Evolutionary conservation across 2,888 invertebrate species (phyloP).

Genomic region (Pardosa pseudoannulata): DNA sequence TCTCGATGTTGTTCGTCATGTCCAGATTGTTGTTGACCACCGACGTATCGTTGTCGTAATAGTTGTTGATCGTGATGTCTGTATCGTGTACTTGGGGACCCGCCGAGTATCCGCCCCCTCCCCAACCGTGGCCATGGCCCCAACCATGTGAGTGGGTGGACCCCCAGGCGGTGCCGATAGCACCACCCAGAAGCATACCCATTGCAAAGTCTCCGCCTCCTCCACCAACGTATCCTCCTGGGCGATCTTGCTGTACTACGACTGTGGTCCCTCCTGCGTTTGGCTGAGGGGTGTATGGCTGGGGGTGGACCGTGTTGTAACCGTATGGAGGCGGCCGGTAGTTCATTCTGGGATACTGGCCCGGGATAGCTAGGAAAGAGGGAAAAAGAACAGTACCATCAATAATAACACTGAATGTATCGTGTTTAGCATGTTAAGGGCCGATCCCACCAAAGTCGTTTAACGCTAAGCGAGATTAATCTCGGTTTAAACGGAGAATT

Average conservation of each 20-base stretch:
- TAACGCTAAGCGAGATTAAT: too few relatives aligned
- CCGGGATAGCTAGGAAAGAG: constrained; percentile 35
- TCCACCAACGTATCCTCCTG: constrained; percentile 20
- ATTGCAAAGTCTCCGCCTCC: constrained; percentile 51
- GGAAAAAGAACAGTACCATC: too few relatives aligned
- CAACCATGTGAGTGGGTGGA: not conserved
- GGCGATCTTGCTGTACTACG: constrained; percentile 42
- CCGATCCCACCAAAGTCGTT: too few relatives aligned
- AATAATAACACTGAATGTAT: too few relatives aligned
- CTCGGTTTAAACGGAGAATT: too few relatives aligned
- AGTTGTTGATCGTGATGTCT: constrained; percentile 61
- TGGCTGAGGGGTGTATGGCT: not conserved
- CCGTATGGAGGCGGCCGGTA: constrained; percentile 36
- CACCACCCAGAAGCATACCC: constrained; percentile 65
- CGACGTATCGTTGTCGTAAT: constrained; percentile 59
- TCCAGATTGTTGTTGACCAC: constrained; percentile 48
- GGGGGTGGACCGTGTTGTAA: constrained; percentile 23
- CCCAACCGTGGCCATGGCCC: constrained; percentile 21
- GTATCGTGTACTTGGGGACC: constrained; percentile 33
- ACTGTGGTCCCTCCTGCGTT: constrained; percentile 29
- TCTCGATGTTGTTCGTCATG: constrained; percentile 39
- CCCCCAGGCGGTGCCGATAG: constrained; percentile 56
- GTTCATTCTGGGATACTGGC: constrained; percentile 30
- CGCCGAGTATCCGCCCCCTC: constrained; percentile 25
- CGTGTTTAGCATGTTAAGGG: too few relatives aligned